Base-by-base conservation (phyloP, 2,797 vertebrate genomes). In the Craterocephalus amniculus region DNA sequence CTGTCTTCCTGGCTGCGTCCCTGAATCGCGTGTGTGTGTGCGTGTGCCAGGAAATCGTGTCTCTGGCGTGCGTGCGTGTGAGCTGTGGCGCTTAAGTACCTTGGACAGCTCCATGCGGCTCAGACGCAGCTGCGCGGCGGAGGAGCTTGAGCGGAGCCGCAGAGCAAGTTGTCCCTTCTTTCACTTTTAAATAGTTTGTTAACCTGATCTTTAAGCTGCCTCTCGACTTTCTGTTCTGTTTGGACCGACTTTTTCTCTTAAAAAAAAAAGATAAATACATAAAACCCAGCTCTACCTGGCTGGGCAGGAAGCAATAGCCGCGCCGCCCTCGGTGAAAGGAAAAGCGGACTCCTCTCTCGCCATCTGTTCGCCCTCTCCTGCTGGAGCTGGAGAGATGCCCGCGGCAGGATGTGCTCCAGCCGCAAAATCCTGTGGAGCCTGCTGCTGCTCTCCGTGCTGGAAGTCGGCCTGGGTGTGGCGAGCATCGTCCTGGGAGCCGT, bases 361-460 rank as follows among this genome's bases (percentile, higher is more conserved):
- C 90, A 43, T 77, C 74, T 78, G 75, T 87, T 91, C 90, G 58
- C 18, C 61, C 68, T 65, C 93, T 89, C 87, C 85, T 76, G 76
- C 89, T 91, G 90, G 84, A 83, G 76, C 92, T 94, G 96, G 95
- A 96, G 97, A 91, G 95, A 98, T 97, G 97, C 95, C 95, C 93
- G 91, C 95, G 93, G 93, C 89, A 96, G 92, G 91, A 99, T 99
- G 97, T 99, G 97, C 93, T 97, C 96, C 95, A 97, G 96, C 94
- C 95, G 96, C 86, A 98, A 98, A 94, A 99, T 99, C 92, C 96
- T 99, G 88, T 97, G 96, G 93, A 97, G 97, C 93, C 95, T 99
- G 87, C 87, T 99, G 94, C 92, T 98, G 93, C 95, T 99, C 83
- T 99, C 97, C 63, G 93, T 96, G 92, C 89, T 98, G 96, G 96